Conservation (phyloP, 1,140 invertebrate genomes). For the Cydia amplana region DNA sequence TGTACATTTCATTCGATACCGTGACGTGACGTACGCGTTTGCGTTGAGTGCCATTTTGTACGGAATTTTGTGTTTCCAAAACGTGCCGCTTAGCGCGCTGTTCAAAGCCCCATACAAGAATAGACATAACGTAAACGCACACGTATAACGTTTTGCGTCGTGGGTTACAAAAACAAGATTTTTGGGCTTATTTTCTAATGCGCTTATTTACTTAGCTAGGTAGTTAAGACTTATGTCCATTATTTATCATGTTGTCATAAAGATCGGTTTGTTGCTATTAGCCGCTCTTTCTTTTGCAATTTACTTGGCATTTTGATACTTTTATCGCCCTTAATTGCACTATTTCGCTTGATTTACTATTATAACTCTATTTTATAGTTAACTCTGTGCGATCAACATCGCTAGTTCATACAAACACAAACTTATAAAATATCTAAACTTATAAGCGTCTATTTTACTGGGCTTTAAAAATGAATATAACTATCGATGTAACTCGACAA, state of each 20-base stretch:
- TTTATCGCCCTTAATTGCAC: conserved; percentile 11
- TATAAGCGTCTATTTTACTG: neutral
- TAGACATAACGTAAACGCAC: too few species aligned
- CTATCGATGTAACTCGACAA: too few species aligned
- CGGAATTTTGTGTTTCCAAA: too few species aligned
- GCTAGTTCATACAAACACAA: neutral
- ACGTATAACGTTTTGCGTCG: too few species aligned
- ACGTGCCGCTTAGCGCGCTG: too few species aligned
- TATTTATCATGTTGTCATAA: neutral
- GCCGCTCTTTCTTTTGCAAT: neutral
- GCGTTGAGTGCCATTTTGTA: too few species aligned
- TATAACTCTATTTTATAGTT: conserved; percentile 14
- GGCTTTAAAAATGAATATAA: neutral
- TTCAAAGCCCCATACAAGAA: too few species aligned
- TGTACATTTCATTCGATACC: too few species aligned
- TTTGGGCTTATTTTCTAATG: too few species aligned
- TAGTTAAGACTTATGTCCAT: neutral
- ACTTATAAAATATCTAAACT: neutral
- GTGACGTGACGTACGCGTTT: too few species aligned
- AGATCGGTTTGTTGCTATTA: neutral
- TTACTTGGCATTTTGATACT: neutral
- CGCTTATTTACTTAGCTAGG: neutral
- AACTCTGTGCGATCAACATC: neutral
- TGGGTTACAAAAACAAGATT: too few species aligned
- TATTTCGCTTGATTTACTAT: conserved; percentile 14